Evolutionary conservation across 2,888 invertebrate genomes (phyloP), one percentile per base, ranked within the genome.

Genomic region (Cataglyphis rosenhaueri): DNA sequence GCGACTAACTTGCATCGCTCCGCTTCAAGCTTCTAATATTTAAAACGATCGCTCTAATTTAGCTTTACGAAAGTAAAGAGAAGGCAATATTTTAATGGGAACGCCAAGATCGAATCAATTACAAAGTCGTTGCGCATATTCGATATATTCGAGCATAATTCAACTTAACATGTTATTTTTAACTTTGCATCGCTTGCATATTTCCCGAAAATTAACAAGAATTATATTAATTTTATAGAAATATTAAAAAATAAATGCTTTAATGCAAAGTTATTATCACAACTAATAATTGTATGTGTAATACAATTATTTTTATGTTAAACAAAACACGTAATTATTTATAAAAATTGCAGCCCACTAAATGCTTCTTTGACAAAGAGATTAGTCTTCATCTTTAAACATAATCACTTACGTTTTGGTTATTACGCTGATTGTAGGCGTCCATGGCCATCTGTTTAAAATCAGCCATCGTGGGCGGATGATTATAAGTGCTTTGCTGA

Each of bases 381-480:
- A 35, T 52, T 12, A 38, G 21, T 21, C 25, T 35, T 35, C 0
- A 18, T 44, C 25, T 76, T 52, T 32, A 4, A 32, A 41, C 10
- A 10, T 10, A 65, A 32, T 1, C 21, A 89, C 93, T 93, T 76
- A 94, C 94, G 81, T 93, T 94, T 85, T 93, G 93, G 84, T 93
- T 92, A 87, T 93, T 94, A 35, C 93, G 92, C 81, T 94, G 94
- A 90, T 94, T 94, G 86, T 93, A 94, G 57, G 93, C 93, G 82
- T 94, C 93, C 92, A 93, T 93, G 70, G 94, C 94, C 92, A 94
- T 94, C 86, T 94, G 94, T 76, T 94, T 94, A 85, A 94, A 94
- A 75, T 94, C 94, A 35, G 93, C 93, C 91, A 94, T 91, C 4
- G 94, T 94, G 48, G 94, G 94, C 81, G 92, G 89, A 81, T 93